Base-by-base conservation (phyloP, 2,888 invertebrate species). In the Ochropleura leucogaster region DNA sequence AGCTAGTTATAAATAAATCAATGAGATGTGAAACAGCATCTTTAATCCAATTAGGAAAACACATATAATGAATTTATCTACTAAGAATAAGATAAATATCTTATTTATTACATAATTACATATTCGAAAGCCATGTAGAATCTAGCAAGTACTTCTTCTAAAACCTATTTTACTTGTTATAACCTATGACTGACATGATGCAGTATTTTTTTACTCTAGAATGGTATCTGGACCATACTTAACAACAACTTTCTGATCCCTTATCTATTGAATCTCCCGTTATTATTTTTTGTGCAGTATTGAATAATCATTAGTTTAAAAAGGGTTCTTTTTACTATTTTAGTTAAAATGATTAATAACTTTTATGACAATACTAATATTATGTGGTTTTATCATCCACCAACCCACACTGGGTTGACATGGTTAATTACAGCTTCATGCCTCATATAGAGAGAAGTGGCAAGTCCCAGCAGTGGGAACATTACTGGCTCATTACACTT, bases 21-120 rank as follows among this genome's bases (percentile, higher is more conserved):
- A 57, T 30, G 18, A 40, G 18, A n/a, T 40, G 30, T 30, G 30
- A 30, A 30, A 30, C 30, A 30, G 20, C 55, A 12, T 57, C 20
- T 55, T 20, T 14, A 14, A 62, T 67, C 12, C 57, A 68, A 44
- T 57, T 55, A 49, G 16, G 51, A 67, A 63, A 72, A 68, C 30
- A 10, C 0, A 59, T 42, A 30, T 4, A 46, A 30, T 30, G 3
- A 14, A 30, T 18, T 16, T 20, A 63, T 49, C 18, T 62, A 42
- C 46, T n/a, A n/a, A n/a, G 20, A 47, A 59, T 57, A 67, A n/a
- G n/a, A 65, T 42, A 46, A 20, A 30, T 47, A 40, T 6, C 30
- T 20, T 30, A 70, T 5, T 40, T 18, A 12, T 10, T 20, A 30
- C 30, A 30, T 30, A 30, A 30, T 30, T 30, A 30, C 30, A 30